Conservation (phyloP, 2,113 vertebrate genomes). For the Oceanites oceanicus region DNA sequence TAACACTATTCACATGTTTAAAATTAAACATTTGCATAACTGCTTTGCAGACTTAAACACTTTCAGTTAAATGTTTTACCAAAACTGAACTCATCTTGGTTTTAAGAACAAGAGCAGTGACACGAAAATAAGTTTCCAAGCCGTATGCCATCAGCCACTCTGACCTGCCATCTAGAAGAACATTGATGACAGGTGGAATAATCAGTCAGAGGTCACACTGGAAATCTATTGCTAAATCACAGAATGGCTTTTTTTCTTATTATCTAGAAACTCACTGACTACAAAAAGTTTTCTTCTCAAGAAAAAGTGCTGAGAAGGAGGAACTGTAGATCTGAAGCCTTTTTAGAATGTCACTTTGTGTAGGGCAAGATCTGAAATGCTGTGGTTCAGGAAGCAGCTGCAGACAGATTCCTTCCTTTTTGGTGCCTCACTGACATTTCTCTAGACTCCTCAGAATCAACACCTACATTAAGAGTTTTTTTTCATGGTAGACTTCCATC, state of each 20-base stretch:
- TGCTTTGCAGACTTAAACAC: neutral
- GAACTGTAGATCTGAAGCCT: neutral
- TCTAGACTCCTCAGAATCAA: neutral
- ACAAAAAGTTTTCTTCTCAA: neutral
- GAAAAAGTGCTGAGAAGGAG: neutral
- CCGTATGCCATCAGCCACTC: neutral
- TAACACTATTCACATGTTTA: constrained; percentile 11
- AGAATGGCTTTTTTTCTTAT: neutral
- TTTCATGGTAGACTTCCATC: neutral
- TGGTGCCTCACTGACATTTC: neutral
- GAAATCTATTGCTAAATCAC: neutral
- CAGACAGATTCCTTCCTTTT: neutral
- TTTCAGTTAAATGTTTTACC: neutral
- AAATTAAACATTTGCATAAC: constrained; percentile 57
- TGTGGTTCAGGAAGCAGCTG: neutral
- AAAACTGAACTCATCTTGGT: neutral
- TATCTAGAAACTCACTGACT: neutral
- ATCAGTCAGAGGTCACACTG: neutral
- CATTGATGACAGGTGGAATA: neutral
- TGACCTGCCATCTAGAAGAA: neutral
- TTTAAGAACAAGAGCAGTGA: neutral
- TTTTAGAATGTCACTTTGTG: neutral
- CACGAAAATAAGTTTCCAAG: neutral
- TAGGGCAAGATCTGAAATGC: neutral
- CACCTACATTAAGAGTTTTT: neutral